Evolutionary conservation across 2,113 vertebrate species (phyloP), one percentile per base, ranked within the genome.

Genomic region (Alexandromys fortis): DNA sequence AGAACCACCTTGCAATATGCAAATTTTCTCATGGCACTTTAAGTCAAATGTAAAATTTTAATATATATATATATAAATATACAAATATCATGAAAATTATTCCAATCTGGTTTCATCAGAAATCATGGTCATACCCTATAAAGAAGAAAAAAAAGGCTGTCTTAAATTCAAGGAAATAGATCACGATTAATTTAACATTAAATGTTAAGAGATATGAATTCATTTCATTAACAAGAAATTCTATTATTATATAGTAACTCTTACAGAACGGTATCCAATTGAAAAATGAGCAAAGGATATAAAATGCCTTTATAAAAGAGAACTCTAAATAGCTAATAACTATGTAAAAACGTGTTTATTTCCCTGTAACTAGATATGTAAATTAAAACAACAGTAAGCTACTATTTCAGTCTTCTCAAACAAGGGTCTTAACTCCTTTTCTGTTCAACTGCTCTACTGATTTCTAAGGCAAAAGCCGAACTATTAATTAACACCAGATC

Each of bases 1-100:
- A 99, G 98, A 94, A 99, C 99, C 99, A 99, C 99, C 99, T 99
- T 99, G 98, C 99, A 99, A 98, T 99, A 99, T 96, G 99, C 99
- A 97, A 99, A 99, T 99, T 99, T 99, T 98, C 99, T 99, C 99
- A 99, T 99, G 99, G 98, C 98, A 99, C 98, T 98, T 98, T 97
- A 97, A 98, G 96, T 99, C 98, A 98, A 98, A 98, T 98, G 98
- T 96, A 98, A 98, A 97, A 96, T 91, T 97, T 97, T 89, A 97
- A 98, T 98, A 98, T 98, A 97, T 98, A 98, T 98, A 98, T 98
- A 97, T 98, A 98, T 98, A 98, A 98, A 98, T 98, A 98, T 98
- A 98, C 97, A 98, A 98, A 98, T 96, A 96, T 97, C 97, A 98
- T 97, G 96, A 97, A 97, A 97, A 96, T 72, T 97, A 95, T 79